Base-by-base conservation (phyloP, 2,888 invertebrate genomes). In the Agrochola circellaris region DNA sequence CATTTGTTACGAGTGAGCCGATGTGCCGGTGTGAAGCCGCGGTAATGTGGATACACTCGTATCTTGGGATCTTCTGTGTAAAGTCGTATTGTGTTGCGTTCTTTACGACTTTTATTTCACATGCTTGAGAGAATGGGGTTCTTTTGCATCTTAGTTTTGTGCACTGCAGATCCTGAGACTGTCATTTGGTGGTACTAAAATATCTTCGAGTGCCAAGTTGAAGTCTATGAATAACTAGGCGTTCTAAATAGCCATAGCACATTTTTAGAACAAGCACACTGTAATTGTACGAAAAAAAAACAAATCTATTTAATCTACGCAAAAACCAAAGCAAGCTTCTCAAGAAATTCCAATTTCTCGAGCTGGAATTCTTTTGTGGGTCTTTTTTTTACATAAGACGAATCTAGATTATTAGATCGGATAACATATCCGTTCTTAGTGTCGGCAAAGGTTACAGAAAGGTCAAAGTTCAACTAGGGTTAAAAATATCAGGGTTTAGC, bases 341-440 rank as follows among this genome's bases (percentile, higher is more conserved):
- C 8, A 20, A 64, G 64, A 64, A 48, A 23, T 2, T 9, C 1
- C 2, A 62, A 62, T 30, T 34, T 26, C 17, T 70, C n/a, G 6
- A 61, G 30, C 30, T 56, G 9, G 64, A 78, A 77, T 34, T 61
- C 17, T 61, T 77, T 54, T 69, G 72, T 64, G 38, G 45, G 23
- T 30, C 15, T 56, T 67, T 70, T 66, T 77, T 71, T 34, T 71
- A 62, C 42, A 17, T 38, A 30, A 45, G 2, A 20, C 30, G 54
- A 76, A 81, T 72, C 62, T 80, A 67, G 85, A 83, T 78, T 54
- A 83, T 79, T 48, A 56, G 60, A 84, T 73, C 26, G 67, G 81
- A 84, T 84, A 70, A 66, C 70, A 34, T 66, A 73, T 67, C 66
- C 60, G 26, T 45, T 65, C 45, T 56, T 61, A 58, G 69, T 42